Percentiles rank a stretch among this genome's conserved stretches.
phyloP scores from a whole-genome alignment of 2,888 invertebrate species.

The Morpho achilles region DNA sequence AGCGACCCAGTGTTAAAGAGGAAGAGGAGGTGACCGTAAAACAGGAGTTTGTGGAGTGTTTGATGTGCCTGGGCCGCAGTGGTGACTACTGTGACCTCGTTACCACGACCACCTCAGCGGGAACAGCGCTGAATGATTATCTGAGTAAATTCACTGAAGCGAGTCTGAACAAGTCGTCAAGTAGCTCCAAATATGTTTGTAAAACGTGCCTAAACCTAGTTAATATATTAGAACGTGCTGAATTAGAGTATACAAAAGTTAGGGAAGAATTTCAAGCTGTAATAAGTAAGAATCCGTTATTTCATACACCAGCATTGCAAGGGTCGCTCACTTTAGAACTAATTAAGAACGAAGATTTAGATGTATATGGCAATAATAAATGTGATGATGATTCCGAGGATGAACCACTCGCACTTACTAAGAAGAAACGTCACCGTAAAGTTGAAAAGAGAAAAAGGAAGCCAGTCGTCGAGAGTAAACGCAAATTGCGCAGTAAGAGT shows the following conservation, averaged over 20 bases:
- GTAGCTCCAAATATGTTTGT: conserved; percentile 48
- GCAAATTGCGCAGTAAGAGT: conserved; percentile 34
- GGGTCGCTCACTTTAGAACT: conserved; percentile 37
- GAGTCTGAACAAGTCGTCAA: conserved; percentile 38
- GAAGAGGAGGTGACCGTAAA: conserved; percentile 43
- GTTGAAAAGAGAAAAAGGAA: conserved; percentile 56
- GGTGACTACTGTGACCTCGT: conserved; percentile 46
- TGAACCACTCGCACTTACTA: conserved; percentile 58
- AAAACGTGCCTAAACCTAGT: conserved; percentile 58
- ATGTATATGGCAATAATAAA: conserved; percentile 24
- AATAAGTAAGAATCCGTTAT: conserved; percentile 60
- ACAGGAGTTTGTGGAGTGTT: conserved; percentile 56
- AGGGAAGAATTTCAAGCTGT: conserved; percentile 61
- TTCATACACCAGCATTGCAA: conserved; percentile 39
- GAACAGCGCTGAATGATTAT: conserved; percentile 46
- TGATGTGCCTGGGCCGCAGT: conserved; percentile 48
- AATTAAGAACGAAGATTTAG: conserved; percentile 30
- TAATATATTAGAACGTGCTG: conserved; percentile 60
- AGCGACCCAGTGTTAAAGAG: conserved; percentile 26
- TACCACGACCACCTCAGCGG: conserved; percentile 42
- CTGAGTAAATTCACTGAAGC: conserved; percentile 48
- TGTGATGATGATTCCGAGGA: conserved; percentile 50
- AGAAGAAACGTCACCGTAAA: conserved; percentile 51
- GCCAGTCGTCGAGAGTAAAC: conserved; percentile 33
- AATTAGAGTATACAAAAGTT: conserved; percentile 56